phyloP scores from a whole-genome alignment of 2,797 vertebrate species.

The Mastacembelus armatus region DNA sequence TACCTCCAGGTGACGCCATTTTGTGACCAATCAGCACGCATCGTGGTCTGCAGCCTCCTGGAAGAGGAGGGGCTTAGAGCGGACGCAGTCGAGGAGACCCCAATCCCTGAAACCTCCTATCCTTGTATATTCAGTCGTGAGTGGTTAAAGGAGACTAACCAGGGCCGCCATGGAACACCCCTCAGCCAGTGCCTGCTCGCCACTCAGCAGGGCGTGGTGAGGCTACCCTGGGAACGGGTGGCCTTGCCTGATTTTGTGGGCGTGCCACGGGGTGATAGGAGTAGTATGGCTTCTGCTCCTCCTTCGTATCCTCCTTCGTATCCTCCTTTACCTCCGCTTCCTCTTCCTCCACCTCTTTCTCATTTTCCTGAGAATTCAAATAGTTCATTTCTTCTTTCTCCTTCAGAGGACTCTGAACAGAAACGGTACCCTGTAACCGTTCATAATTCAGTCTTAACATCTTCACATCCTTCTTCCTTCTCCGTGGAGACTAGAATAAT shows the following conservation, averaged over 20 bases:
- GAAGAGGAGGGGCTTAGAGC: constrained; percentile 77
- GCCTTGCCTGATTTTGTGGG: constrained; percentile 86
- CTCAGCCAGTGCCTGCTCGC: constrained; percentile 87
- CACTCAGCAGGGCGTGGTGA: constrained; percentile 84
- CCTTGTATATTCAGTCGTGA: constrained; percentile 85
- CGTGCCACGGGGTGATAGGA: constrained; percentile 50
- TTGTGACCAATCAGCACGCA: constrained; percentile 76
- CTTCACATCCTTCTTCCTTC: constrained; percentile 61
- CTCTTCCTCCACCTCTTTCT: constrained; percentile 51
- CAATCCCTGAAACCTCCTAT: constrained; percentile 82
- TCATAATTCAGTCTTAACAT: constrained; percentile 43
- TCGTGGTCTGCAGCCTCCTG: constrained; percentile 87
- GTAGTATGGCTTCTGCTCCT: constrained; percentile 72
- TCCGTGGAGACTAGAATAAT: constrained; percentile 84
- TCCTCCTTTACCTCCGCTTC: constrained; percentile 43
- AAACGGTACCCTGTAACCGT: constrained; percentile 38
- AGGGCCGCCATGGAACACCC: constrained; percentile 70
- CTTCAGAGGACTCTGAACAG: constrained; percentile 26
- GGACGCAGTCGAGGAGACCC: constrained; percentile 82
- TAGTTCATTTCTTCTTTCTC: constrained; percentile 17
- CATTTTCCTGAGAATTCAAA: constrained; percentile 32
- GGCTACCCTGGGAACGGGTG: constrained; percentile 88
- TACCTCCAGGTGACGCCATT: constrained; percentile 89
- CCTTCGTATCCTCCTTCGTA: constrained; percentile 46
- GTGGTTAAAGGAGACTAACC: constrained; percentile 87